Evolutionary conservation across 37 sponge, comb jelly and placozoan species (phyloP).

Genomic region (Theonella swinhoei): DNA sequence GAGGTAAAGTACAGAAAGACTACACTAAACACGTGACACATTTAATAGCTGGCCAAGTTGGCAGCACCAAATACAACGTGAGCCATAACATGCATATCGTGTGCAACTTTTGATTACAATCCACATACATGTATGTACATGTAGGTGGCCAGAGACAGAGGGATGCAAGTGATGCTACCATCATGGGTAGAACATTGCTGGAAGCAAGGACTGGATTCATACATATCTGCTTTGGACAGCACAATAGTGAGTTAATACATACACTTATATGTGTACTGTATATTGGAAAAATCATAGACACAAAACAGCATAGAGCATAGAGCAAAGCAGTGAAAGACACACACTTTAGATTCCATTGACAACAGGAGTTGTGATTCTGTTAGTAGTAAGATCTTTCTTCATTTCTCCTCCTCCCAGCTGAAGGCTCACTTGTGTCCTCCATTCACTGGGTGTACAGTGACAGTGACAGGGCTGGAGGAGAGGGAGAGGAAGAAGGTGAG

Average conservation of each 20-base stretch:
- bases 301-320: too few relatives aligned
- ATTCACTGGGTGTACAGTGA: conserved; percentile 77
- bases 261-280: too few relatives aligned
- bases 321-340: too few relatives aligned
- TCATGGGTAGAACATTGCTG: conserved; percentile 83
- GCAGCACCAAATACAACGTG: conserved; percentile 83
- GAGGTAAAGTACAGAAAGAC: conserved; percentile 58
- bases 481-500: conserved; percentile 53
- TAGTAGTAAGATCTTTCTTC: too few relatives aligned
- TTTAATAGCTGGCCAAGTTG: conserved; percentile 87
- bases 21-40: conserved; percentile 83
- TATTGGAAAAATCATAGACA: too few relatives aligned
- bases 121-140: not conserved
- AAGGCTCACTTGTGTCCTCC: conserved; percentile 59
- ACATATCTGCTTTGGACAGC: conserved; percentile 21
- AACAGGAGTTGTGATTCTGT: too few relatives aligned
- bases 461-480: conserved; percentile 87
- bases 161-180: conserved; percentile 74
- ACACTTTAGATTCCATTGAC: too few relatives aligned
- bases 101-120: not conserved
- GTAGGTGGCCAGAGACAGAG: conserved; percentile 68
- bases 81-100: not conserved
- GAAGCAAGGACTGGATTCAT: conserved; percentile 33
- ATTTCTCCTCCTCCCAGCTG: conserved; percentile 10
- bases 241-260: conserved; percentile 49